phyloP scores from a whole-genome alignment of 1,140 invertebrate species.

The Globodera rostochiensis region DNA sequence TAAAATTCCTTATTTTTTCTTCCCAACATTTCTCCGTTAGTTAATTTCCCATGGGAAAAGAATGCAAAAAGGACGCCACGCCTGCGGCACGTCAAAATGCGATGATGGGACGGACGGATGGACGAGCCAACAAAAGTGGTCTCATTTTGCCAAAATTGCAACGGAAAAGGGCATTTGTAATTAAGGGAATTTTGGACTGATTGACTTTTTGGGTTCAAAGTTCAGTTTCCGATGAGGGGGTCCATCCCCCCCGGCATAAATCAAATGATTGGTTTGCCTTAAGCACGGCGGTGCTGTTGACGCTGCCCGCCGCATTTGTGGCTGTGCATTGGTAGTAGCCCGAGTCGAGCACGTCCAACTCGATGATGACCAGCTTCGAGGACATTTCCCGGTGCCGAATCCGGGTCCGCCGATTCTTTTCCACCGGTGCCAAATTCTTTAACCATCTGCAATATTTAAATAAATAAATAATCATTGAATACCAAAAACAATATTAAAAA shows the following conservation, averaged over 20 bases:
- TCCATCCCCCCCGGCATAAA: too few species aligned
- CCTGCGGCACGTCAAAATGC: background rate
- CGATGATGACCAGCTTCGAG: constrained; percentile 60
- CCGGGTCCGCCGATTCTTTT: constrained; percentile 52
- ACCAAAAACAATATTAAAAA: constrained; percentile 13
- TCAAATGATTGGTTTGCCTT: constrained; percentile 40
- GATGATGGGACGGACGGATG: background rate
- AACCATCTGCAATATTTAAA: constrained; percentile 56
- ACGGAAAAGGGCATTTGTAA: too few species aligned
- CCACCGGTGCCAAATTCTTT: constrained; percentile 63
- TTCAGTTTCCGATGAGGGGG: background rate
- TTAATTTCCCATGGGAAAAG: background rate
- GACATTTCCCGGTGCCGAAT: constrained; percentile 56
- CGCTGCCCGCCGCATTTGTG: constrained; percentile 57
- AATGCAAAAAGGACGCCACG: background rate
- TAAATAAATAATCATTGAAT: background rate
- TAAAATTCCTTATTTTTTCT: too few species aligned
- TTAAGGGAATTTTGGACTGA: background rate
- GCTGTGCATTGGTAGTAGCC: constrained; percentile 64
- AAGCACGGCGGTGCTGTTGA: constrained; percentile 61
- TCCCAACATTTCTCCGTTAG: background rate
- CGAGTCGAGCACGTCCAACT: constrained; percentile 62
- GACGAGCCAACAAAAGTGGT: background rate
- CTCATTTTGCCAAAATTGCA: too few species aligned
- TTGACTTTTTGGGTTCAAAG: background rate